Percentiles rank a stretch among this genome's conserved stretches.
Conservation (phyloP, 2,113 vertebrate species). For the Platichthys flesus region DNA sequence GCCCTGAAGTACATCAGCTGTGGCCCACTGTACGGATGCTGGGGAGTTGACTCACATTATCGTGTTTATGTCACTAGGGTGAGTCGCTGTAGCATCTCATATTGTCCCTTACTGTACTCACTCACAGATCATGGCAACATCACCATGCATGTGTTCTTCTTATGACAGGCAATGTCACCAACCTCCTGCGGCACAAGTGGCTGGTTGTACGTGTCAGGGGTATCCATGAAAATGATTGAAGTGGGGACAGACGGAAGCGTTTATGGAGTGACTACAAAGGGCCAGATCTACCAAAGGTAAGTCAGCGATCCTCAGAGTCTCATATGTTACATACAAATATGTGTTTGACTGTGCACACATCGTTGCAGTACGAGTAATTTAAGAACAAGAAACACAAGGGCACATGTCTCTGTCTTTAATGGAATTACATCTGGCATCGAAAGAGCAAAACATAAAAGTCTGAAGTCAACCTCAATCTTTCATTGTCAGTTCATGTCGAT, state of each 20-base stretch:
- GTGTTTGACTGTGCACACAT: background rate
- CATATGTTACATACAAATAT: background rate
- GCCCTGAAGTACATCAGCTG: slow-evolving; percentile 38
- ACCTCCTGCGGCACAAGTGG: background rate
- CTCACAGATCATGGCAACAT: background rate
- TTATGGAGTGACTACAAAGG: background rate
- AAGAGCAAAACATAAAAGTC: no score
- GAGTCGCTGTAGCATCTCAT: background rate
- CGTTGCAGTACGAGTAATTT: no score
- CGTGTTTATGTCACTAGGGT: slow-evolving; percentile 5
- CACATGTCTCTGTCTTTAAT: background rate
- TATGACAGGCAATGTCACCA: background rate
- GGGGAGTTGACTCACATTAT: background rate
- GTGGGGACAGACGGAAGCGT: slow-evolving; percentile 38
- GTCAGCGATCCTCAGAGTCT: background rate
- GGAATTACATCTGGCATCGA: background rate
- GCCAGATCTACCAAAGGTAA: slow-evolving; percentile 41
- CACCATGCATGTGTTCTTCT: background rate
- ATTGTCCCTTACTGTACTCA: background rate
- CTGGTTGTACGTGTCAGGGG: background rate
- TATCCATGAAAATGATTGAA: slow-evolving; percentile 13
- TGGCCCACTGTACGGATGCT: slow-evolving; percentile 24
- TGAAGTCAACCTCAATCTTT: no score
- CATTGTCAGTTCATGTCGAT: background rate
- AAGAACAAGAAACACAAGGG: background rate